phyloP scores from a whole-genome alignment of 2,888 invertebrate genomes.

The Drosophila fulvimacula region DNA sequence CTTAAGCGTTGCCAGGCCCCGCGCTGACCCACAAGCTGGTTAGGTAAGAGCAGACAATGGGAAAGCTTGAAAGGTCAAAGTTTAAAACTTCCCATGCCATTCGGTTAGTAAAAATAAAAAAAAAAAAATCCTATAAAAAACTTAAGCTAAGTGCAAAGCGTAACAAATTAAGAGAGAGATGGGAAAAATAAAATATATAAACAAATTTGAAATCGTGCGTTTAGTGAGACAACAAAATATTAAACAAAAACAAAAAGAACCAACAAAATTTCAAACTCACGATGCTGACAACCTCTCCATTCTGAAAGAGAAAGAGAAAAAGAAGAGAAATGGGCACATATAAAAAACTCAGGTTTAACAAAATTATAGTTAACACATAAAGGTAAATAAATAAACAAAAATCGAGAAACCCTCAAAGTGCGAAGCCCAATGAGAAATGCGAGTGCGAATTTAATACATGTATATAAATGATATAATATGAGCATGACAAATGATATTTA shows the following conservation, averaged over 20 bases:
- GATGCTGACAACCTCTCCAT: constrained; percentile 85
- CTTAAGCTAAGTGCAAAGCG: constrained; percentile 25
- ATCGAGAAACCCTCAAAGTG: constrained; percentile 29
- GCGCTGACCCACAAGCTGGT: constrained; percentile 10
- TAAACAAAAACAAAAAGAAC: constrained; percentile 22
- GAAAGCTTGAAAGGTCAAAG: constrained; percentile 55
- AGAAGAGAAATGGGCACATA: constrained; percentile 71
- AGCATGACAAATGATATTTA: constrained; percentile 9
- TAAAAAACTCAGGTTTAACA: constrained; percentile 65
- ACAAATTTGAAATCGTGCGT: constrained; percentile 48
- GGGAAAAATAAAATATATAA: constrained; percentile 21
- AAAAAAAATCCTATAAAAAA: constrained; percentile 20
- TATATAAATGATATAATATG: constrained; percentile 5
- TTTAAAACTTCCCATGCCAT: constrained; percentile 39
- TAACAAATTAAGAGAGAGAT: constrained; percentile 27
- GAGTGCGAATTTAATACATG: constrained; percentile 15
- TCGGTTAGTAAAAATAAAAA: constrained; percentile 38
- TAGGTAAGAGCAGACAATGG: constrained; percentile 22
- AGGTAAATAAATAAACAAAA: constrained; percentile 16
- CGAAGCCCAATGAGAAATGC: constrained; percentile 16
- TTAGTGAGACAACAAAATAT: constrained; percentile 37
- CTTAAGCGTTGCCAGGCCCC: constrained; percentile 38
- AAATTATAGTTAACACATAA: constrained; percentile 35
- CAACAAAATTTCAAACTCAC: constrained; percentile 80
- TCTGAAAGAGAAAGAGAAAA: constrained; percentile 83